A percentile compares a stretch with the other conserved stretches of the same genome.
Conservation (phyloP, 2,888 invertebrate genomes). For the Aleiodes testaceus region DNA sequence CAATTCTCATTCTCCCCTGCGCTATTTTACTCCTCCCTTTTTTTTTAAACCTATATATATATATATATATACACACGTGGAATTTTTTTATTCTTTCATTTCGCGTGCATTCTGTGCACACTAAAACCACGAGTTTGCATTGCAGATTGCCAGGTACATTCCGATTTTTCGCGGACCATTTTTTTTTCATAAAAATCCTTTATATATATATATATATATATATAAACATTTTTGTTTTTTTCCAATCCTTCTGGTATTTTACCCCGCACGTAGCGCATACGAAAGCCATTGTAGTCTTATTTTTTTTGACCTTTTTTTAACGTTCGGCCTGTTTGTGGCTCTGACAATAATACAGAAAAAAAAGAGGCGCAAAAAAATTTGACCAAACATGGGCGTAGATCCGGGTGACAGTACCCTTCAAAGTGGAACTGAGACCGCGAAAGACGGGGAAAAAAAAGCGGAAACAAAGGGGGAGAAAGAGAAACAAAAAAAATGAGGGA, state of each 20-base stretch:
- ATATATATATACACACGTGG: constrained; percentile 12
- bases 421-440: constrained; percentile 29
- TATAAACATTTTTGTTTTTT: constrained; percentile 32
- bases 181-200: constrained; percentile 42
- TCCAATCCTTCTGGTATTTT: constrained; percentile 14
- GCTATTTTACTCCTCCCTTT: constrained; percentile 15
- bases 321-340: constrained; percentile 7
- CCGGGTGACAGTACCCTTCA: constrained; percentile 27
- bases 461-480: constrained; percentile 8
- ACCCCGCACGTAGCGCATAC: background rate
- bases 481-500: constrained; percentile 25
- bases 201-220: constrained; percentile 30
- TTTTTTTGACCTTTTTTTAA: constrained; percentile 38
- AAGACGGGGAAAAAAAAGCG: background rate
- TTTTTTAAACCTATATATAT: too few species aligned
- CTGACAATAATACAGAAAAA: constrained; percentile 15
- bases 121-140: constrained; percentile 62
- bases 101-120: constrained; percentile 39
- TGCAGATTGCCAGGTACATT: constrained; percentile 65
- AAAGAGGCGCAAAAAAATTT: constrained; percentile 5
- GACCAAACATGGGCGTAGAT: constrained; percentile 23
- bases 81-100: constrained; percentile 34
- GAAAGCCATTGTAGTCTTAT: constrained; percentile 24
- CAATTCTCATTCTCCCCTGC: constrained; percentile 25
- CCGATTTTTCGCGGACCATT: constrained; percentile 59